Evolutionary conservation across 2,888 invertebrate species (phyloP), one percentile per base, ranked within the genome.

Genomic region (Watsonalla binaria): DNA sequence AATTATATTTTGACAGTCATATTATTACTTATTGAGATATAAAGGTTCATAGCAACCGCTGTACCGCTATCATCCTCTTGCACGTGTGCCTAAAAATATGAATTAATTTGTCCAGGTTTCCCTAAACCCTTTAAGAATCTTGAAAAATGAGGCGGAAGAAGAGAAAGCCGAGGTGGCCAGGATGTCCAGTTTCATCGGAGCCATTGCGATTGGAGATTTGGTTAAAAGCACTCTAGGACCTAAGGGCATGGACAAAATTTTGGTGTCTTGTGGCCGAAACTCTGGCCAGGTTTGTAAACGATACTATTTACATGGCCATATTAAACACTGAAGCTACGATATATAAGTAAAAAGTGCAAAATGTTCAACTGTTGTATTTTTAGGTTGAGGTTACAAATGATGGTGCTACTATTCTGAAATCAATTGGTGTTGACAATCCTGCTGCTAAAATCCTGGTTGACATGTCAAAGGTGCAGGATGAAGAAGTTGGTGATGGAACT

Each of bases 401-500:
- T 90, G 99, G 99, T 56, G 99, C 99, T 11, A 99, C 99, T 6
- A 99, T 99, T 77, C 91, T 99, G 53, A 97, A 98, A 82, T 94
- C 97, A 0, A 94, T 99, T 55, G 99, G 99, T 53, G 97, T 99
- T 14, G 99, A 99, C 80, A 99, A 99, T 86, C 99, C 99, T 24
- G 99, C 99, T 37, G 99, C 99, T 0, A 99, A 99, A 90, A 97
- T 99, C 73, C 92, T 99, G 51, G 98, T 99, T n/a, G 98, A 99
- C 68, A 99, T 99, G 94, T 97, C 99, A 11, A 96, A 97, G 86
- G 98, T 98, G 5, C 99, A 99, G 82, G 99, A 99, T 90, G 98
- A 98, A 80, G 99, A 99, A 92, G 99, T 99, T 56, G 99, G 99
- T 47, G 99, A 99, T 93, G 99, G 99, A 11, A 99, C 99, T n/a